These are phyloP conservation scores for Automeris io DNA, from an alignment of 2,888 invertebrate species.

Conservation along the genomic window DNA sequence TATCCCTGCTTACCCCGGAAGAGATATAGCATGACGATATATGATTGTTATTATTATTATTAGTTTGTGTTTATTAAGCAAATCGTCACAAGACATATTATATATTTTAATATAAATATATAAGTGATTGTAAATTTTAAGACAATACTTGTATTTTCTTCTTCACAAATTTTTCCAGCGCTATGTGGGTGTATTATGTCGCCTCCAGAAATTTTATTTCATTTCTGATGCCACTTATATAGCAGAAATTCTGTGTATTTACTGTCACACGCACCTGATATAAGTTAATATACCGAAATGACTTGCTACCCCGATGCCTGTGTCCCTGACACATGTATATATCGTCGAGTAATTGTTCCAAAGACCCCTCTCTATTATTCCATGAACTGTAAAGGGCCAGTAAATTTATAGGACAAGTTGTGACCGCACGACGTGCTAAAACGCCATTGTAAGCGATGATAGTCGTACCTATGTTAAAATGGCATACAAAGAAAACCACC, in stretches of 20 bases:
- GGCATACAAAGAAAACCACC: conserved; percentile 28
- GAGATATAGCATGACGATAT: too few relatives aligned
- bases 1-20: too few relatives aligned
- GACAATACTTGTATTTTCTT: neutral
- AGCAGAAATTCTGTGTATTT: conserved; percentile 37
- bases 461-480: conserved; percentile 55
- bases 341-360: conserved; percentile 59
- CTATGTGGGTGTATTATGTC: neutral
- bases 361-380: conserved; percentile 57
- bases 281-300: conserved; percentile 52
- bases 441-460: conserved; percentile 44
- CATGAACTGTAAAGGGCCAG: conserved; percentile 63
- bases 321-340: conserved; percentile 34
- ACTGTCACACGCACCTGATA: conserved; percentile 46
- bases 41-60: too few relatives aligned
- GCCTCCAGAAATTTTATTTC: conserved; percentile 23
- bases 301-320: conserved; percentile 31
- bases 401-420: conserved; percentile 63
- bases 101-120: neutral
- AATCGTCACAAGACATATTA: too few relatives aligned
- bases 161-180: neutral
- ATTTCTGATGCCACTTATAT: conserved; percentile 26
- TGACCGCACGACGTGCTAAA: conserved; percentile 28
- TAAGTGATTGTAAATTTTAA: neutral
- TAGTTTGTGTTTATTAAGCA: too few relatives aligned